Conservation (phyloP, 2,888 invertebrate species). For the Sinotaia quadrata region DNA sequence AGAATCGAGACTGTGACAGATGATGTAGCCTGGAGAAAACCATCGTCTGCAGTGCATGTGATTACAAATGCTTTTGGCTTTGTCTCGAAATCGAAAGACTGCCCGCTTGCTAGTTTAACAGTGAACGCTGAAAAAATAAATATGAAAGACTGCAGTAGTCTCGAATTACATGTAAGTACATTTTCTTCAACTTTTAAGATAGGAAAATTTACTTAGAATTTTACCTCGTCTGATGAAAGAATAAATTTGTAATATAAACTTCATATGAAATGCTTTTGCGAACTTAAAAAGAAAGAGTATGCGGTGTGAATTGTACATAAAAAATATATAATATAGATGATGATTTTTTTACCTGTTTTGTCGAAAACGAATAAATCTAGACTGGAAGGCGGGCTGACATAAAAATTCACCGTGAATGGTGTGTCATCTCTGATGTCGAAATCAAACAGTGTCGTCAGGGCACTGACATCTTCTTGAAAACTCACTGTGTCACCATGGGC, state of each 20-base stretch:
- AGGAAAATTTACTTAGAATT: no score
- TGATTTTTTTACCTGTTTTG: conserved; percentile 6
- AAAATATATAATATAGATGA: no score
- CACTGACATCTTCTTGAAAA: conserved; percentile 6
- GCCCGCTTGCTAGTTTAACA: conserved; percentile 17
- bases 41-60: conserved; percentile 14
- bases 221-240: no score
- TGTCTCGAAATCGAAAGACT: conserved; percentile 20
- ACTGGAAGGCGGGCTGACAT: neutral
- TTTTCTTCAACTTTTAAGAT: no score
- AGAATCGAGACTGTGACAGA: conserved; percentile 6
- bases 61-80: conserved; percentile 2
- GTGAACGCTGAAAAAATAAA: neutral
- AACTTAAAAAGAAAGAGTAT: no score
- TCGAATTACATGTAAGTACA: no score
- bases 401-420: neutral
- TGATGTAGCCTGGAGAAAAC: neutral
- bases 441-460: conserved; percentile 7
- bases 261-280: no score
- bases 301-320: no score
- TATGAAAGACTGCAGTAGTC: no score
- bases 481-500: neutral
- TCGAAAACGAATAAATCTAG: neutral
- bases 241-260: no score
- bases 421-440: conserved; percentile 7